phyloP scores from a whole-genome alignment of 2,888 invertebrate species.

The Watsonalla cultraria region DNA sequence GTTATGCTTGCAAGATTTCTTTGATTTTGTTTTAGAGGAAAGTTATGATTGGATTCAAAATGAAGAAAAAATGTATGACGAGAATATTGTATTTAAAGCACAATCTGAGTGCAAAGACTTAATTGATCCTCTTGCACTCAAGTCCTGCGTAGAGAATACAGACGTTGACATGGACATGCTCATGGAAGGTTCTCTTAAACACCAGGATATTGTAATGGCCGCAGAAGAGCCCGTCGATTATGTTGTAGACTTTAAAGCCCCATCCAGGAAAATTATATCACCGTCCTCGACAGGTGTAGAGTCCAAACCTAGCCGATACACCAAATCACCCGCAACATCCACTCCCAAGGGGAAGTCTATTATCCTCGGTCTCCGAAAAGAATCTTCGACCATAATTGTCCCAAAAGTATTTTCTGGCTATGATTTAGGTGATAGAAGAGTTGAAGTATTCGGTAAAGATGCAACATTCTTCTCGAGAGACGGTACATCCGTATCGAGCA shows the following conservation, averaged over 20 bases:
- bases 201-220: constrained; percentile 33
- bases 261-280: constrained; percentile 29
- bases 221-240: constrained; percentile 20
- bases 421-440: constrained; percentile 60
- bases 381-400: constrained; percentile 16
- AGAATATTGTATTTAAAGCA: constrained; percentile 29
- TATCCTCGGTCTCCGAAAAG: constrained; percentile 6
- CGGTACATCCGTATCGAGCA: constrained; percentile 49
- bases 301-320: constrained; percentile 43
- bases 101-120: constrained; percentile 40
- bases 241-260: neutral
- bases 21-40: constrained; percentile 71
- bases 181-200: constrained; percentile 67
- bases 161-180: constrained; percentile 55
- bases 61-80: constrained; percentile 57
- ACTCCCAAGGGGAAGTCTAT: constrained; percentile 24
- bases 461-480: constrained; percentile 59
- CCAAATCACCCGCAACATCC: constrained; percentile 29
- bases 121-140: constrained; percentile 30
- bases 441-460: constrained; percentile 67
- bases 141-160: constrained; percentile 47
- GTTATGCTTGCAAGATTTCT: constrained; percentile 75
- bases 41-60: constrained; percentile 69
- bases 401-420: constrained; percentile 58
- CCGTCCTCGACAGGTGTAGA: constrained; percentile 29